Evolutionary conservation across 2,888 invertebrate species (phyloP), one percentile per base, ranked within the genome.

Genomic region (Oeneis ivallda): DNA sequence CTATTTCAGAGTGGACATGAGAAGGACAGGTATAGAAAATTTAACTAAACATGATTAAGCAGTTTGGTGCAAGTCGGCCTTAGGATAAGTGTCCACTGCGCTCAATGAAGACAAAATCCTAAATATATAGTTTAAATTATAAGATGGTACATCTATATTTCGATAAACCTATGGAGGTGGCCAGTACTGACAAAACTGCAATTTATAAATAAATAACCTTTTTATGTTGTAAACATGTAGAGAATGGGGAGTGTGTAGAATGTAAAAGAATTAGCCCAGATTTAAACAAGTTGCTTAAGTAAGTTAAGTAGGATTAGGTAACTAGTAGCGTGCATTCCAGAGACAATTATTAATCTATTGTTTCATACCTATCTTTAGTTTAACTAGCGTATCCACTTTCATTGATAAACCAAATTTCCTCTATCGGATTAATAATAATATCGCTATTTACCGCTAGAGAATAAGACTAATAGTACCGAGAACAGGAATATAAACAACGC

Each of bases 391-490:
- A 19, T 11, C 13, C 11, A 13, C 13, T 32, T 32, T 32, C 6
- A 52, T 26, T 50, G 26, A 11, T 26, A 52, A 52, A 52, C 50
- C n/a, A 26, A 32, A 32, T 11, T 52, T 13, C 2, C 13, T n/a
- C 8, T n/a, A 52, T 0, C 32, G 32, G 6, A 52, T 52, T 52
- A n/a, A 52, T 13, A n/a, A 52, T 13, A n/a, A 13, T 52, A 52
- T 52, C n/a, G 50, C 50, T 32, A 26, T 32, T 32, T 8, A n/a
- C 19, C 50, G 50, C 19, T 50, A 50, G 26, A 50, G 13, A 50
- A 50, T 26, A 26, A 50, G 26, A 26, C 26, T 19, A 50, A 50
- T 26, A 26, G 26, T 10, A 13, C 7, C 26, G 26, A 26, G 13
- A 7, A 50, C n/a, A n/a, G 13, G 26, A 26, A 26, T 26, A 32